Percentiles rank a stretch among this genome's conserved stretches.
These are phyloP conservation scores for Siderastrea radians DNA, from an alignment of 92 coral and sea anemone species.

Conservation along the genomic window DNA sequence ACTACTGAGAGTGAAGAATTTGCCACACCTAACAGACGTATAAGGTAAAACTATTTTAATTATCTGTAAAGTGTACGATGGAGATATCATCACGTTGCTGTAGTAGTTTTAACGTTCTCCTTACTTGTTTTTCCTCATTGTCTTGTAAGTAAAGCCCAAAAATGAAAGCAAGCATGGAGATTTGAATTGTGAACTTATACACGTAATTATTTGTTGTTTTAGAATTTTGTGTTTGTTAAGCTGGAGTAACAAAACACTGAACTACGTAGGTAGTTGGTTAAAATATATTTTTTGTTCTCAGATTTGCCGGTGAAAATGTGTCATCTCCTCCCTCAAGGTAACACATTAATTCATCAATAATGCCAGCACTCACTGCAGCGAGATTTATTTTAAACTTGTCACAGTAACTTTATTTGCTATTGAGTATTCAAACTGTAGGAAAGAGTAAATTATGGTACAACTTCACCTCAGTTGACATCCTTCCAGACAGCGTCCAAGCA, in stretches of 20 bases:
- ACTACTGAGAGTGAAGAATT: slow-evolving; percentile 6
- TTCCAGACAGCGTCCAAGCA: too few relatives aligned
- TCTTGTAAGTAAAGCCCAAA: background rate
- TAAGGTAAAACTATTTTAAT: slow-evolving; percentile 56
- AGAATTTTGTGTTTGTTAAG: background rate
- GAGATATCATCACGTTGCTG: too few relatives aligned
- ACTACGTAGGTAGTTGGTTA: background rate
- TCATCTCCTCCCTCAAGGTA: slow-evolving; percentile 64
- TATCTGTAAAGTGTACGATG: too few relatives aligned
- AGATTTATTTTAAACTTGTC: background rate
- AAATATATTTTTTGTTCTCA: background rate
- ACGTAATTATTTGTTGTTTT: too few relatives aligned
- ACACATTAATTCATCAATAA: background rate
- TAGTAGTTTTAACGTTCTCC: too few relatives aligned
- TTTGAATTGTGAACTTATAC: too few relatives aligned
- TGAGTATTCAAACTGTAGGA: too few relatives aligned
- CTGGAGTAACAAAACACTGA: background rate
- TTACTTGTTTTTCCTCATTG: too few relatives aligned
- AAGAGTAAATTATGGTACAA: too few relatives aligned
- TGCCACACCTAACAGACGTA: slow-evolving; percentile 81
- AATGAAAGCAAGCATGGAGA: too few relatives aligned
- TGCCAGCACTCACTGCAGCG: background rate
- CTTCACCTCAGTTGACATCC: too few relatives aligned
- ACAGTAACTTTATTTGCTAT: background rate
- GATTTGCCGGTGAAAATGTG: slow-evolving; percentile 69